Conservation (phyloP, 2,797 vertebrate species). For the Crocodylus rhombifer region DNA sequence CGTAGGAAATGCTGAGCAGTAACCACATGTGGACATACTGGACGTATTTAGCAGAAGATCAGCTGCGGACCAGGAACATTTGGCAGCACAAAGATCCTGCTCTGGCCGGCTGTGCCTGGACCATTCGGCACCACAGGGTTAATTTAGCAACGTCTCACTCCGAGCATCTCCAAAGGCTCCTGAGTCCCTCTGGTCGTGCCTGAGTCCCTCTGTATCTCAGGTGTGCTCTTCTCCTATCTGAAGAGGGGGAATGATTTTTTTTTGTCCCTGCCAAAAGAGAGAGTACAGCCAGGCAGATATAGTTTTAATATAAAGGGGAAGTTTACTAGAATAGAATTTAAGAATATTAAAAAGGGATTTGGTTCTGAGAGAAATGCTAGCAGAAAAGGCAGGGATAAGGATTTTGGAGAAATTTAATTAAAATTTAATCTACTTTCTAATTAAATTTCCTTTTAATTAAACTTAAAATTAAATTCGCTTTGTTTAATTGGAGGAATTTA, state of each 20-base stretch:
- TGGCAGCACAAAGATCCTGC: background rate
- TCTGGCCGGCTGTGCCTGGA: background rate
- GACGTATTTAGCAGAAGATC: background rate
- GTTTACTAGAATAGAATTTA: slow-evolving; percentile 85
- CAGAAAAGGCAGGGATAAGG: slow-evolving; percentile 82
- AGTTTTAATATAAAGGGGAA: slow-evolving; percentile 82
- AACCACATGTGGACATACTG: accelerated
- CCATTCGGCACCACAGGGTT: slow-evolving; percentile 11
- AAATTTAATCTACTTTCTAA: slow-evolving; percentile 88
- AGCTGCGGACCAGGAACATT: background rate
- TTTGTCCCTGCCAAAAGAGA: slow-evolving; percentile 57
- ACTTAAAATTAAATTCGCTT: slow-evolving; percentile 87
- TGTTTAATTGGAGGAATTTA: slow-evolving; percentile 85
- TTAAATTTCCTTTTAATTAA: slow-evolving; percentile 88
- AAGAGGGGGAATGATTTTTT: slow-evolving; percentile 78
- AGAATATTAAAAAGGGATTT: slow-evolving; percentile 88
- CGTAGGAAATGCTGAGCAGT: background rate
- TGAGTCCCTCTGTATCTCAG: slow-evolving; percentile 71
- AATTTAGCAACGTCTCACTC: slow-evolving; percentile 13
- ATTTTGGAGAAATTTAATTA: slow-evolving; percentile 88
- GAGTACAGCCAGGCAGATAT: slow-evolving; percentile 80
- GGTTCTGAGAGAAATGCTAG: slow-evolving; percentile 85
- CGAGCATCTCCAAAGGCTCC: slow-evolving; percentile 41
- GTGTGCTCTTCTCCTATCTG: slow-evolving; percentile 80
- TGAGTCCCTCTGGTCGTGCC: slow-evolving; percentile 35